A percentile compares a stretch with the other conserved stretches of the same genome.
These are phyloP conservation scores for Meles meles DNA, from an alignment of 2,113 vertebrate species.

Conservation along the genomic window DNA sequence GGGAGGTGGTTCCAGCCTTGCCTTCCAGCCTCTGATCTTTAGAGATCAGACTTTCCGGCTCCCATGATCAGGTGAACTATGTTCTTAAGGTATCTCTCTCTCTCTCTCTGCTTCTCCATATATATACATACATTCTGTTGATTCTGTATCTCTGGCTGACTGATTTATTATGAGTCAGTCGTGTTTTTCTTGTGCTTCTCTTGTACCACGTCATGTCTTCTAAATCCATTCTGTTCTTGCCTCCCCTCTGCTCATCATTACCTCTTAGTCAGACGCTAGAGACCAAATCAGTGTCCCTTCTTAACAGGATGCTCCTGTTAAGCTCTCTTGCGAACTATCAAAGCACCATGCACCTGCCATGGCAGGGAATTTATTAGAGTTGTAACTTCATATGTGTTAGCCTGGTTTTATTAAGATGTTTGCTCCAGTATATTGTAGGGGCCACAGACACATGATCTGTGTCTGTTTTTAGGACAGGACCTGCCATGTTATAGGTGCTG, in stretches of 20 bases:
- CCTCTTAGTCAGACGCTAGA: neutral
- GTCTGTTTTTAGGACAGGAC: neutral
- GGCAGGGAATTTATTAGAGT: neutral
- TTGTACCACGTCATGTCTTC: neutral
- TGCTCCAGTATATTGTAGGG: no score
- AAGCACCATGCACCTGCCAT: neutral
- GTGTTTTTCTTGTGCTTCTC: neutral
- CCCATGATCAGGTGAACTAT: neutral
- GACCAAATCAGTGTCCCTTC: neutral
- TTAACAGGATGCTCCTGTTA: neutral
- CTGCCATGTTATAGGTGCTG: neutral
- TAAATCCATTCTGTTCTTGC: neutral
- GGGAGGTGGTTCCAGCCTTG: neutral
- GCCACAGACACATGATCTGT: fast-evolving
- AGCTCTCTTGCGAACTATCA: no score
- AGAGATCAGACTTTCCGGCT: neutral
- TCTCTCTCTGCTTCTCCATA: neutral
- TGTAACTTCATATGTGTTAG: neutral
- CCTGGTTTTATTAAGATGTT: neutral
- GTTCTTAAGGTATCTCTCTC: neutral
- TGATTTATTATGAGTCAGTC: neutral
- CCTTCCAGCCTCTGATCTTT: no score
- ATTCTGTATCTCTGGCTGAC: neutral
- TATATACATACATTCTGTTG: neutral
- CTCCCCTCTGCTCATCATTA: neutral